Evolutionary conservation across 2,113 vertebrate genomes (phyloP), one percentile per base, ranked within the genome.

Genomic region (Zosterops japonicus): DNA sequence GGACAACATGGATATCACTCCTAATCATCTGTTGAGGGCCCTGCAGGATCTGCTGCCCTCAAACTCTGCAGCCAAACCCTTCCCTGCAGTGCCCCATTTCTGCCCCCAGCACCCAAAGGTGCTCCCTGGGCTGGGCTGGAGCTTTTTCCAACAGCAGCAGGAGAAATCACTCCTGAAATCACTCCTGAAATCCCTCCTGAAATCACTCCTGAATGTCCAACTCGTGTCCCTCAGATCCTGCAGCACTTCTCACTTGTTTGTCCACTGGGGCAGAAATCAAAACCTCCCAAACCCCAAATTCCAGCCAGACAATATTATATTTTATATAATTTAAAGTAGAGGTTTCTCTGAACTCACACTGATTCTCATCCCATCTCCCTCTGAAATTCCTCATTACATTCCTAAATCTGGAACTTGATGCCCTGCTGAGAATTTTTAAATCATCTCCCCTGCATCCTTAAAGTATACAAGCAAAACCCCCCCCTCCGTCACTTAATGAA

Each of bases 401-500:
- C 33, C 35, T 2, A 69, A 20, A 64, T 22, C 27, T 56, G 46
- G 8, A 25, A 53, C 75, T 28, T 7, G 50, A 80, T 36, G 86
- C 83, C 93, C 82, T 64, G 47, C 75, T 95, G 80, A 90, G 92
- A 69, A 25, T 63, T 82, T 93, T 75, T 75, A 39, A 92, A 95
- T 67, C 60, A 81, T 63, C 91, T 90, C 76, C 55, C 12, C 72
- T 47, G 36, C 56, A 31, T 47, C 87, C 67, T 68, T 83, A 39
- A 11, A 94, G 70, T 44, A 83, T 12, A 67, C 56, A 79, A 95
- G 96, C 91, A 94, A 94, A 96, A 46, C 12, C 39, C 39, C 2
- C 1, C 2, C 2, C 44, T n/a, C 79, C 57, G n/a, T 14, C 64
- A 81, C 46, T 95, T 97, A 97, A 97, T 97, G 97, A 96, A 88